phyloP scores from a whole-genome alignment of 2,888 invertebrate genomes.

The Archips xylosteana region DNA sequence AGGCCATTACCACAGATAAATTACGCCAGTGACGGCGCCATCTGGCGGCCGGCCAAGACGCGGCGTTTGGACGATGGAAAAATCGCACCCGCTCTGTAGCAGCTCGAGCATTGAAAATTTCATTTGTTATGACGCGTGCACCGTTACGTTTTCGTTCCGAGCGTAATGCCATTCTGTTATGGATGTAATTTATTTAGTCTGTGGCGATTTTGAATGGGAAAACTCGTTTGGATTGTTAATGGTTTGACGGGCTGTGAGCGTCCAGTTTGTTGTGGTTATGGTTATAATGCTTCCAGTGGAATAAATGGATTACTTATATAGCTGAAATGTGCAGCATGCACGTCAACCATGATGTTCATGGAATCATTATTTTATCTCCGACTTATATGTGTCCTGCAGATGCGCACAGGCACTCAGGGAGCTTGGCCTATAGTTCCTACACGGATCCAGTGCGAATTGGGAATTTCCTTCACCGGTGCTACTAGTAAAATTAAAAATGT shows the following conservation, averaged over 20 bases:
- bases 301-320: background rate
- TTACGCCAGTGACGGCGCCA: conserved; percentile 51
- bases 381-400: too few relatives aligned
- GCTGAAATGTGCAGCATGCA: background rate
- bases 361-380: too few relatives aligned
- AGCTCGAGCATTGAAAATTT: conserved; percentile 50
- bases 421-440: too few relatives aligned
- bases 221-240: conserved; percentile 20
- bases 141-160: conserved; percentile 30
- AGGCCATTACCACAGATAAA: conserved; percentile 69
- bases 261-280: conserved; percentile 9
- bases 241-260: conserved; percentile 2
- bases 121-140: conserved; percentile 50
- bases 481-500: too few relatives aligned
- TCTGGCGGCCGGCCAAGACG: conserved; percentile 55
- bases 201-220: conserved; percentile 25
- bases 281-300: background rate
- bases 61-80: conserved; percentile 32
- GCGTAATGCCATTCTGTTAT: conserved; percentile 32
- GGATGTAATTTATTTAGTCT: conserved; percentile 38
- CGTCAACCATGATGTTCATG: background rate
- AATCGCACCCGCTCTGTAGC: conserved; percentile 24
- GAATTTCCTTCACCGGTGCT: too few relatives aligned
- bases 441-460: too few relatives aligned
- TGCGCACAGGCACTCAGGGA: too few relatives aligned